phyloP scores from a whole-genome alignment of 2,888 invertebrate genomes.

The Mythimna pallens region DNA sequence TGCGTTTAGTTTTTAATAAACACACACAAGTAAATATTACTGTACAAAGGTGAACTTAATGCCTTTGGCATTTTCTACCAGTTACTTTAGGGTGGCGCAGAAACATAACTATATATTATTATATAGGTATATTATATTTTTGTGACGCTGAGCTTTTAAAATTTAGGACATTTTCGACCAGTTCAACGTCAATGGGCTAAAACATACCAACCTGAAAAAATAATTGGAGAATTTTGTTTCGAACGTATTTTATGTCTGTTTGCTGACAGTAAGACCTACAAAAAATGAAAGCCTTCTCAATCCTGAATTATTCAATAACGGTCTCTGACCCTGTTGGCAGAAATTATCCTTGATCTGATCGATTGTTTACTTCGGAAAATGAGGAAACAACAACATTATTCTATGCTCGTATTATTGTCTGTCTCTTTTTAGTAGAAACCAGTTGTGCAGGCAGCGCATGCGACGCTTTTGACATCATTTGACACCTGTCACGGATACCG shows the following conservation, averaged over 20 bases:
- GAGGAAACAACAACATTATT: constrained; percentile 41
- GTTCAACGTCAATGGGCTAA: not conserved
- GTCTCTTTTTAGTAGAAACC: constrained; percentile 35
- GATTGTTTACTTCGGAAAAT: constrained; percentile 28
- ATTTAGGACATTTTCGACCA: not conserved
- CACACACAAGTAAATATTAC: too few relatives aligned
- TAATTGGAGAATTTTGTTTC: not conserved
- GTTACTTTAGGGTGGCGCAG: too few relatives aligned
- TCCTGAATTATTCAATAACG: constrained; percentile 42
- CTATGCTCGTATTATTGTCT: constrained; percentile 26
- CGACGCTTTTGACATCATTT: constrained; percentile 56
- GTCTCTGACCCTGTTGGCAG: constrained; percentile 33
- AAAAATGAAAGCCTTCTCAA: constrained; percentile 29
- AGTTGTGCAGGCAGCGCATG: constrained; percentile 31
- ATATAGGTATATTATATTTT: too few relatives aligned
- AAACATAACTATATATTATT: too few relatives aligned
- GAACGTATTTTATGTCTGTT: not conserved
- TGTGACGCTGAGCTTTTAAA: not conserved
- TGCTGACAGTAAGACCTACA: not conserved
- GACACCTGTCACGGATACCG: constrained; percentile 60
- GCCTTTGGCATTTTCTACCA: too few relatives aligned
- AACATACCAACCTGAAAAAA: not conserved
- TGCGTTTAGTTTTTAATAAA: constrained; percentile 23
- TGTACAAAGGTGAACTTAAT: too few relatives aligned
- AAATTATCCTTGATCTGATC: constrained; percentile 33